These are phyloP conservation scores for Axis porcinus DNA, from an alignment of 2,113 vertebrate species.

Conservation along the genomic window DNA sequence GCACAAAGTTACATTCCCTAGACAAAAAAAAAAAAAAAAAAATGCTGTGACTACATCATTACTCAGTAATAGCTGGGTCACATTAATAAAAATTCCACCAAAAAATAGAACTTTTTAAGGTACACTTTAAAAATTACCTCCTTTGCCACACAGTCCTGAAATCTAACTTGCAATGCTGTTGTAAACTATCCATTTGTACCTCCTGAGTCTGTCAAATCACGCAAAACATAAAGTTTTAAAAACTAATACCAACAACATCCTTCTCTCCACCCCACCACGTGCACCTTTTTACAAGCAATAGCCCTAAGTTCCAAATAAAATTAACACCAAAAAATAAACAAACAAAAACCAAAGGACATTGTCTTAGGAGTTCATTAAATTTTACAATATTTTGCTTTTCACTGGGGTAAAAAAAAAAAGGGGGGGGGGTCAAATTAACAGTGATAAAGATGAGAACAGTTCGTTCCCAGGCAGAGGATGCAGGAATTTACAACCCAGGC, in stretches of 20 bases:
- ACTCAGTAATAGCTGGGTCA: conserved; percentile 20
- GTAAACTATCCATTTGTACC: neutral
- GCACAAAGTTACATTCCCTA: neutral
- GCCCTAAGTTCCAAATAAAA: neutral
- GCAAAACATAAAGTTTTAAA: neutral
- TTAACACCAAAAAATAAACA: neutral
- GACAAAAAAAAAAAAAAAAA: neutral
- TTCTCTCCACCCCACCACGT: neutral
- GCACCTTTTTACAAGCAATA: neutral
- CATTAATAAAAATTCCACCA: conserved; percentile 9
- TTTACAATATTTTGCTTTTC: conserved; percentile 6
- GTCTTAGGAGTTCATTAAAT: neutral
- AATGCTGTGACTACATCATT: neutral
- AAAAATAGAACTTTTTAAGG: neutral
- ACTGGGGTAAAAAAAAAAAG: neutral
- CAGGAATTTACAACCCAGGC: conserved; percentile 6
- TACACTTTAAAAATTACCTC: conserved; percentile 43
- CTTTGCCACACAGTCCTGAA: neutral
- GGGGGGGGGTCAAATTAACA: neutral
- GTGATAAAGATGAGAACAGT: conserved; percentile 26
- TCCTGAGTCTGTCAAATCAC: neutral
- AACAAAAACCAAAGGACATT: neutral
- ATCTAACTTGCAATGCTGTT: neutral
- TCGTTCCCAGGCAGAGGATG: neutral
- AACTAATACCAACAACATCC: neutral